Conservation (phyloP, 2,888 invertebrate species). For the Xestia ashworthii region DNA sequence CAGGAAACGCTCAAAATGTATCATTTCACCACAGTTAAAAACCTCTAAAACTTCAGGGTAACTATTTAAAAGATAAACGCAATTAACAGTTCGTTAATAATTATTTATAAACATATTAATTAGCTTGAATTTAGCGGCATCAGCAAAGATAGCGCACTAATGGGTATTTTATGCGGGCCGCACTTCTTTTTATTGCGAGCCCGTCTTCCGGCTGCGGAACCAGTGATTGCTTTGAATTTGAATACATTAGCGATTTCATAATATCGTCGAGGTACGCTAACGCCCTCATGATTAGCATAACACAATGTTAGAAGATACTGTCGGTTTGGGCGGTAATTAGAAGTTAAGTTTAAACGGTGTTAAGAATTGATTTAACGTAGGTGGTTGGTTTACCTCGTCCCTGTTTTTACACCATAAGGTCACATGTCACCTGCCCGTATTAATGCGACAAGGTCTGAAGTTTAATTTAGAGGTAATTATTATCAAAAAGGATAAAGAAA, state of each 20-base stretch:
- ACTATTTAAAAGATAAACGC: slow-evolving; percentile 33
- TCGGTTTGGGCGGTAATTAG: slow-evolving; percentile 6
- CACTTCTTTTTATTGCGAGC: slow-evolving; percentile 46
- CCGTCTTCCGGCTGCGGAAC: slow-evolving; percentile 61
- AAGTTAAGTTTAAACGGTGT: neutral
- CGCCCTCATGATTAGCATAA: slow-evolving; percentile 49
- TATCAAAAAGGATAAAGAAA: neutral
- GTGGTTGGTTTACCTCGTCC: neutral
- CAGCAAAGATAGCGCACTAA: slow-evolving; percentile 54
- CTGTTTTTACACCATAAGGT: neutral
- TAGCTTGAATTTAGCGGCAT: slow-evolving; percentile 53
- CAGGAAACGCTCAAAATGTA: neutral
- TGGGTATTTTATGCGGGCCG: slow-evolving; percentile 58
- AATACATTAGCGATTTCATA: slow-evolving; percentile 62
- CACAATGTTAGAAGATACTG: slow-evolving; percentile 26
- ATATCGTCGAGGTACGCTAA: slow-evolving; percentile 41
- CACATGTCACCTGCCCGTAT: neutral
- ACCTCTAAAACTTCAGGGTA: slow-evolving; percentile 47
- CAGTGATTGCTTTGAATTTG: slow-evolving; percentile 50
- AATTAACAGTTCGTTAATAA: slow-evolving; percentile 57
- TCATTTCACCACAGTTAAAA: slow-evolving; percentile 17
- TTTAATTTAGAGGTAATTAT: neutral
- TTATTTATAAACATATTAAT: slow-evolving; percentile 48
- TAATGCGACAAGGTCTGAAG: neutral
- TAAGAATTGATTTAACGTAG: neutral